Percentiles rank a stretch among this genome's conserved stretches.
Conservation (phyloP, 2,888 invertebrate species). For the Drosophila ezoana region DNA sequence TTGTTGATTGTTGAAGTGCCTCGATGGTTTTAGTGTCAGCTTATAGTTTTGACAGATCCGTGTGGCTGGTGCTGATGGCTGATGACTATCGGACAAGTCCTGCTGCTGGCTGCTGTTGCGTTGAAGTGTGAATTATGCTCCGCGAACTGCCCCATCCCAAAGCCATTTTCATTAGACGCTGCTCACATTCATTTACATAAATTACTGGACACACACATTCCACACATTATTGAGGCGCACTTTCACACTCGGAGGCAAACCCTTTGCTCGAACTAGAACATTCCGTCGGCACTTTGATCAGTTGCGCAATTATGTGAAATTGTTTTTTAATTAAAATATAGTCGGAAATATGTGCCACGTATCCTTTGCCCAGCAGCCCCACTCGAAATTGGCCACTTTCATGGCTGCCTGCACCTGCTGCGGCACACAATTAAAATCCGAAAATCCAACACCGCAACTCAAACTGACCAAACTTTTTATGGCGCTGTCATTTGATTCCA, state of each 20-base stretch:
- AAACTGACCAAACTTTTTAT: slow-evolving; percentile 58
- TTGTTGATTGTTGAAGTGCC: slow-evolving; percentile 68
- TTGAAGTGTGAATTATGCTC: slow-evolving; percentile 73
- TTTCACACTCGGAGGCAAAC: slow-evolving; percentile 18
- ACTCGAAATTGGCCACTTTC: slow-evolving; percentile 63
- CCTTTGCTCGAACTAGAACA: slow-evolving; percentile 27
- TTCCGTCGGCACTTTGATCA: slow-evolving; percentile 40
- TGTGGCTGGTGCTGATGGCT: slow-evolving; percentile 22
- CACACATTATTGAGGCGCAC: slow-evolving; percentile 14
- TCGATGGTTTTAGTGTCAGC: slow-evolving; percentile 75
- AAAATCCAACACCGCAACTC: slow-evolving; percentile 19
- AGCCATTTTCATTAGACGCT: slow-evolving; percentile 1
- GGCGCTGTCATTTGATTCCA: slow-evolving; percentile 28
- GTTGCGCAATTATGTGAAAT: slow-evolving; percentile 63
- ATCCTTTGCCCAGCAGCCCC: neutral
- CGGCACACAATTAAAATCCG: slow-evolving; percentile 64
- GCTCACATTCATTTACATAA: slow-evolving; percentile 43
- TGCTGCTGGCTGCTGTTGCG: slow-evolving; percentile 42
- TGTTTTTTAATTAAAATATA: slow-evolving; percentile 71
- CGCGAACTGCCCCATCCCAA: neutral
- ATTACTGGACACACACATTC: slow-evolving; percentile 40
- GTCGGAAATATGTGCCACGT: slow-evolving; percentile 40
- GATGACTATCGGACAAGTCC: slow-evolving; percentile 57
- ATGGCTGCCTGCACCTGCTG: slow-evolving; percentile 75
- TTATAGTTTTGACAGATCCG: slow-evolving; percentile 76